Evolutionary conservation across 2,888 invertebrate species (phyloP), one percentile per base, ranked within the genome.

Genomic region (Oscheius onirici): DNA sequence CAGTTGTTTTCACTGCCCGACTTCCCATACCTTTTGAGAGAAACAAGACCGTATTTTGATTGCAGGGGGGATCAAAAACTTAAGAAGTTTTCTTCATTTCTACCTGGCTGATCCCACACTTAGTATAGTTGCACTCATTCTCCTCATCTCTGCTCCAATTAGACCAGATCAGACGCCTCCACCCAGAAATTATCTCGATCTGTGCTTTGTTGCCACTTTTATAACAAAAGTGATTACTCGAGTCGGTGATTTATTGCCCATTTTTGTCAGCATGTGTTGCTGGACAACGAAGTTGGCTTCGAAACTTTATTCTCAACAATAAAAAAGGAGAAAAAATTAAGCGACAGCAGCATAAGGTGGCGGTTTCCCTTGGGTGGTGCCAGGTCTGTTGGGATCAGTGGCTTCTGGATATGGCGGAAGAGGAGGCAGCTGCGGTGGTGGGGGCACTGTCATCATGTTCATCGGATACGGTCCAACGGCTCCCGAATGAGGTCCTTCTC

Each of bases 321-420:
- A 8, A 46, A 20, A 46, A 46, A 46, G 46, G 46, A 46, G 43
- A 13, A 43, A 13, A 55, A 10, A 5, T 26, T 26, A 55, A 13
- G 55, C 55, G n/a, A 55, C 55, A 28, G 55, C 55, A n/a, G 55
- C 55, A 26, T 55, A 55, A 13, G 55, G 55, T 24, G 55, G 55
- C n/a, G 55, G 55, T 55, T 55, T 55, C 8, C 55, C 55, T n/a
- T 26, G 24, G 8, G 3, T 55, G 24, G 55, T 13, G 28, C 26
- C 15, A 10, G 55, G 26, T 10, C 28, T 2, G 28, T n/a, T 24
- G 2, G 10, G 28, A 26, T 6, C 8, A n/a, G 24, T 13, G 55
- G 28, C 55, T 26, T 55, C 11, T 24, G 28, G 34, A 34, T 34
- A 34, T 55, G 55, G 55, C 6, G 28, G 46, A 13, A 17, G 55